Evolutionary conservation across 2,888 invertebrate species (phyloP).

Genomic region (Meloe dianella): DNA sequence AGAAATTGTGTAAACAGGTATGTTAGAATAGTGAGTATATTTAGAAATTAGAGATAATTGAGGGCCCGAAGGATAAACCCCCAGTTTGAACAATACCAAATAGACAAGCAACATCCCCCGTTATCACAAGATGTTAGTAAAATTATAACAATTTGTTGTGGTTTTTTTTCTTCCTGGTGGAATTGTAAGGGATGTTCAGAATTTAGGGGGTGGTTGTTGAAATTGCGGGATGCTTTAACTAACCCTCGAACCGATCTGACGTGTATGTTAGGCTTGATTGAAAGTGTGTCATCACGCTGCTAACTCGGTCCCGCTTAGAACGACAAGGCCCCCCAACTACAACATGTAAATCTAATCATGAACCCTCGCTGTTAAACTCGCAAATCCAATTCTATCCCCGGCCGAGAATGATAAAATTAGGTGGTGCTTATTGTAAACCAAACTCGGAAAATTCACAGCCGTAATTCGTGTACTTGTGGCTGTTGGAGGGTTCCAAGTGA

Average conservation of each 20-base stretch:
- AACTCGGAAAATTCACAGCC: slow-evolving; percentile 62
- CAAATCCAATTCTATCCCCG: slow-evolving; percentile 61
- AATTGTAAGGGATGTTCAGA: neutral
- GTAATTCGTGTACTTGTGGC: slow-evolving; percentile 60
- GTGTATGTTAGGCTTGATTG: slow-evolving; percentile 54
- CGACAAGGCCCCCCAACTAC: slow-evolving; percentile 49
- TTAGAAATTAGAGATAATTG: slow-evolving; percentile 14
- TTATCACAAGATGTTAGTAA: slow-evolving; percentile 5
- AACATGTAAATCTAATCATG: slow-evolving; percentile 61
- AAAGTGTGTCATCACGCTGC: slow-evolving; percentile 56
- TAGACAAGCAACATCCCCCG: slow-evolving; percentile 10
- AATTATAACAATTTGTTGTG: slow-evolving; percentile 11
- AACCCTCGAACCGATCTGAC: slow-evolving; percentile 40
- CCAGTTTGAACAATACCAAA: neutral
- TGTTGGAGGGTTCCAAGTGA: slow-evolving; percentile 52
- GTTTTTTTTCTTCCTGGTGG: neutral
- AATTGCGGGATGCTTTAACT: slow-evolving; percentile 26
- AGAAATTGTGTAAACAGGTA: slow-evolving; percentile 27
- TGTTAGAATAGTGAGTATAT: slow-evolving; percentile 12
- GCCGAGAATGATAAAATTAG: slow-evolving; percentile 62
- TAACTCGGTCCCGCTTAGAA: slow-evolving; percentile 46
- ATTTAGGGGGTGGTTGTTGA: slow-evolving; percentile 11
- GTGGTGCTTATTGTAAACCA: slow-evolving; percentile 63
- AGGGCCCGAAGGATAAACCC: slow-evolving; percentile 8
- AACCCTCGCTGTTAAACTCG: slow-evolving; percentile 59